These are phyloP conservation scores for Dendronephthya gigantea DNA, from an alignment of 64 coral and sea anemone genomes.

Conservation along the genomic window DNA sequence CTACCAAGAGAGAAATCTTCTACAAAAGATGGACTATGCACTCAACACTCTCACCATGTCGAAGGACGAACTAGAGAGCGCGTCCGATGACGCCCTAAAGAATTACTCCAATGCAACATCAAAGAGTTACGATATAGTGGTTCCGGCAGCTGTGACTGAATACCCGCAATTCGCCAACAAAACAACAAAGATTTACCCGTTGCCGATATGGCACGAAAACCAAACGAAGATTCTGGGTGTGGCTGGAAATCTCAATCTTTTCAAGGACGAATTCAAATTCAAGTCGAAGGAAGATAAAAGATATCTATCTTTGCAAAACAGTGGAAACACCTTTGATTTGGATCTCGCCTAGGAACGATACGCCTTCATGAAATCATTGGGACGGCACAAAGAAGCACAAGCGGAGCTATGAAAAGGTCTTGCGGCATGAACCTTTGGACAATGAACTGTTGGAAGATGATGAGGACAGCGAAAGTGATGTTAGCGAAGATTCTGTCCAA, in stretches of 20 bases:
- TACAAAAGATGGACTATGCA: slow-evolving; percentile 24
- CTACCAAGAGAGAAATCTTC: slow-evolving; percentile 24
- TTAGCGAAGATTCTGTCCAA: too few species aligned
- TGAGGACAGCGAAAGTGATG: too few species aligned
- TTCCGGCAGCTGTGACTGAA: not conserved
- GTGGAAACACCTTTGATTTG: slow-evolving; percentile 19
- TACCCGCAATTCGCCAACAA: not conserved
- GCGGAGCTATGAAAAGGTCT: too few species aligned
- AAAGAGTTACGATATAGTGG: not conserved
- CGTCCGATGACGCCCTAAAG: not conserved
- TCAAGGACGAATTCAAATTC: slow-evolving; percentile 32
- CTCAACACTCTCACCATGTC: not conserved
- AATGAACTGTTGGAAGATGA: too few species aligned
- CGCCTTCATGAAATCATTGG: slow-evolving; percentile 25
- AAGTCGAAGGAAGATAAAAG: not conserved
- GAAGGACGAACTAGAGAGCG: not conserved
- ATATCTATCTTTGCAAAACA: slow-evolving; percentile 17
- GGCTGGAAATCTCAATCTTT: slow-evolving; percentile 18
- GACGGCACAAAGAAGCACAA: slow-evolving; percentile 22
- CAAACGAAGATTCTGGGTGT: slow-evolving; percentile 36
- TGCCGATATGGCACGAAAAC: slow-evolving; percentile 38
- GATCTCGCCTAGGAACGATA: slow-evolving; percentile 11
- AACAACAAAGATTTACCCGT: slow-evolving; percentile 23
- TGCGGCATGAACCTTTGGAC: too few species aligned
- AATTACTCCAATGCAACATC: not conserved